Percentiles rank a stretch among this genome's conserved stretches.
These are phyloP conservation scores for Venusia cambrica DNA, from an alignment of 2,888 invertebrate species.

Conservation along the genomic window DNA sequence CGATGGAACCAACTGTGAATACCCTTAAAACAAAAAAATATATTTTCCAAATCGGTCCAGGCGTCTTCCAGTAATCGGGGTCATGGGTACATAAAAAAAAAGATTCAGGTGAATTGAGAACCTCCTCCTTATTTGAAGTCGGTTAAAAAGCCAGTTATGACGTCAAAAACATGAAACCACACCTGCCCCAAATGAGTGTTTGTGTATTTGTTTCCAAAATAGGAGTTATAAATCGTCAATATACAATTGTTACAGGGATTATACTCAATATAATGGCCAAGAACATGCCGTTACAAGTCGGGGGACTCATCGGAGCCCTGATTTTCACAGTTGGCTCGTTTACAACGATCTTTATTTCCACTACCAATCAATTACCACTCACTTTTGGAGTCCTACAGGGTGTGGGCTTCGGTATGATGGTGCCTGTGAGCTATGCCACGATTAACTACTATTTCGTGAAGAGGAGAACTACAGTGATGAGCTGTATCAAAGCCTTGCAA, in stretches of 20 bases:
- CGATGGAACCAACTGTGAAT: no score
- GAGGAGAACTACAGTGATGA: slow-evolving; percentile 83
- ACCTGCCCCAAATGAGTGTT: no score
- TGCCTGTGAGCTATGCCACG: slow-evolving; percentile 82
- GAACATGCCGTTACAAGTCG: slow-evolving; percentile 72
- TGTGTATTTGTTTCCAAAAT: no score
- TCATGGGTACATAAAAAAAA: no score
- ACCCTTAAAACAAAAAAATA: no score
- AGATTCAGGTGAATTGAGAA: no score
- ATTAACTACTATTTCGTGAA: slow-evolving; percentile 83
- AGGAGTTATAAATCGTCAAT: no score
- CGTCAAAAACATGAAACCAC: no score
- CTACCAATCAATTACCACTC: slow-evolving; percentile 77
- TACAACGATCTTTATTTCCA: slow-evolving; percentile 74
- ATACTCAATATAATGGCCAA: slow-evolving; percentile 79
- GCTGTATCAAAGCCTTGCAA: slow-evolving; percentile 81
- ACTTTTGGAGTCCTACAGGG: slow-evolving; percentile 81
- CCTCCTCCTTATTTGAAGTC: no score
- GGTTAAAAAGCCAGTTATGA: no score
- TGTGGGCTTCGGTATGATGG: slow-evolving; percentile 83
- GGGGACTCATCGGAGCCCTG: slow-evolving; percentile 79
- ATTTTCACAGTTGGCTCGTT: slow-evolving; percentile 77
- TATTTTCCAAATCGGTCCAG: no score
- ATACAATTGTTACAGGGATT: slow-evolving; percentile 83
- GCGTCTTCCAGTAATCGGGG: no score